Base-by-base conservation (phyloP, 2,113 vertebrate genomes). In the Microcebus griseorufus region DNA sequence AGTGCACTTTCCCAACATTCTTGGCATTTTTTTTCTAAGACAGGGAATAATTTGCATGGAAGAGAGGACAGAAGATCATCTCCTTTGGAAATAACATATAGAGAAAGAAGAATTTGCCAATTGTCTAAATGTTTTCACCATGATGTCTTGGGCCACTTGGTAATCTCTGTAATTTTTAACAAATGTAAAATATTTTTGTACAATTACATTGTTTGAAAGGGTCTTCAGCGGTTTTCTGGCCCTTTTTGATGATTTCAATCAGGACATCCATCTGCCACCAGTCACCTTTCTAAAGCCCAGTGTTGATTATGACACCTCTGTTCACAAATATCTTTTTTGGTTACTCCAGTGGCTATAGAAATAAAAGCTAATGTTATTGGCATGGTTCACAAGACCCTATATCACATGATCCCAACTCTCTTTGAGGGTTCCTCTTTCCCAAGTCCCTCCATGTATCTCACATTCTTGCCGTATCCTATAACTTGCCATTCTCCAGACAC, bases 11-110 rank as follows among this genome's bases (percentile, higher is more conserved):
- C 88, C 79, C 81, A 98, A 94, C 79, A 96, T 96, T 97, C 91
- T 92, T 96, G 93, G 51, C 97, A 93, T 97, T 94, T 97, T 96
- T 96, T 97, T 97, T 73, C 69, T 23, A 93, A 96, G 86, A 79
- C 60, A 94, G 58, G 79, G 83, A 93, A 97, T 88, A 95, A 81
- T 93, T 95, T 96, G 93, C 58, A 80, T 85, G 58, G 37, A 87
- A 86, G 72, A 93, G 45, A 91, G 64, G 45, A 97, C 55, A 62
- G 67, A 89, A 97, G 91, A 97, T 95, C 87, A 97, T 96, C 97
- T 96, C 25, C 29, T 96, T 96, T 97, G 89, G 75, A 96, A 97
- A 92, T 83, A 97, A 76, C 88, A 93, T 96, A 96, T 80, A 94
- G 91, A 89, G 64, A 94, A 95, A 94, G 25, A 83, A 6, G 27